A percentile compares a stretch with the other conserved stretches of the same genome.
These are phyloP conservation scores for Timema cristinae DNA, from an alignment of 2,888 invertebrate species.

Conservation along the genomic window DNA sequence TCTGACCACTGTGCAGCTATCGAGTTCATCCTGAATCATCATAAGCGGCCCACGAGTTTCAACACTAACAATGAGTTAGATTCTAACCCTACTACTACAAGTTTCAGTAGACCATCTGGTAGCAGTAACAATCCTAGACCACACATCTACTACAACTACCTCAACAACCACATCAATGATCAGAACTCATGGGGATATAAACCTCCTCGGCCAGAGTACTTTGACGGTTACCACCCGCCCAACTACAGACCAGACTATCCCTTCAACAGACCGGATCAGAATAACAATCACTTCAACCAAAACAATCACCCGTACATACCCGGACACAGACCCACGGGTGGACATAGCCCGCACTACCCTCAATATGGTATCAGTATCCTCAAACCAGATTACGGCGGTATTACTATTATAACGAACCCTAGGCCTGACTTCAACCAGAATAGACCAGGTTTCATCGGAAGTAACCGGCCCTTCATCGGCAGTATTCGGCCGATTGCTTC, in stretches of 20 bases:
- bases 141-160: constrained; percentile 27
- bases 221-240: background rate
- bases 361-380: background rate
- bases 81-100: constrained; percentile 4
- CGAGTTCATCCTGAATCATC: constrained; percentile 26
- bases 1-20: constrained; percentile 20
- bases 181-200: too few species aligned
- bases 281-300: too few species aligned
- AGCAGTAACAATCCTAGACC: constrained; percentile 21
- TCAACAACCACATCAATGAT: constrained; percentile 16
- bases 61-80: constrained; percentile 17
- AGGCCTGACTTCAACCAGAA: background rate
- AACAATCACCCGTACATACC: too few species aligned
- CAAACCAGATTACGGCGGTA: background rate
- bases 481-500: too few species aligned
- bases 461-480: too few species aligned
- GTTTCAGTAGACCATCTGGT: too few species aligned
- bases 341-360: background rate
- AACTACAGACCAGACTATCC: background rate
- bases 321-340: too few species aligned
- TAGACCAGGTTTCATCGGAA: too few species aligned
- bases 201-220: too few species aligned
- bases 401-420: too few species aligned
- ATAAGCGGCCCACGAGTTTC: constrained; percentile 8
- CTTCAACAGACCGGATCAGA: background rate